These are phyloP conservation scores for Sceloporus tristichus DNA, from an alignment of 2,113 vertebrate genomes.

Conservation along the genomic window DNA sequence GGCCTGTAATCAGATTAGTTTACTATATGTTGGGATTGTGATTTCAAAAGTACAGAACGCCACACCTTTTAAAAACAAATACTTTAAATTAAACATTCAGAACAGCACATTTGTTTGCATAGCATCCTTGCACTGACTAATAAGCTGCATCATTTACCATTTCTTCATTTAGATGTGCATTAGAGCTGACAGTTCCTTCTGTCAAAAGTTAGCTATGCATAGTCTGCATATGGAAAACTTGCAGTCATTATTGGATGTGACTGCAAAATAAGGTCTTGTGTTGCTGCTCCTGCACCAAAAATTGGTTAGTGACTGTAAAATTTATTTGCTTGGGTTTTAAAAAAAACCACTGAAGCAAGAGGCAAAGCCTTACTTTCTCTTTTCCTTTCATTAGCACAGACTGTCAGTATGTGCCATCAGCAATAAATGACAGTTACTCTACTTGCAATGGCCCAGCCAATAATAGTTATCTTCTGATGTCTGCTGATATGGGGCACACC, in stretches of 20 bases:
- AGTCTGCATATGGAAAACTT: not conserved
- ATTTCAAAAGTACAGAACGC: conserved; percentile 23
- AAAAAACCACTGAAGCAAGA: conserved; percentile 43
- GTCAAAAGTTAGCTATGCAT: not conserved
- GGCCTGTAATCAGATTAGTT: not conserved
- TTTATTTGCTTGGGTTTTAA: not conserved
- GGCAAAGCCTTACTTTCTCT: conserved; percentile 26
- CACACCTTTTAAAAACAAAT: not conserved
- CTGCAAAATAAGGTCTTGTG: conserved; percentile 1
- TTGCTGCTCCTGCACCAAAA: conserved; percentile 38
- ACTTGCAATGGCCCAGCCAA: conserved; percentile 85
- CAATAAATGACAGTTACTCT: conserved; percentile 72
- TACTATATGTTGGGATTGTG: conserved; percentile 31
- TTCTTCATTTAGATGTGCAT: conserved; percentile 3
- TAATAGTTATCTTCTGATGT: conserved; percentile 92
- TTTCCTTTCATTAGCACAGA: conserved; percentile 53
- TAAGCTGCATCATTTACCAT: conserved; percentile 2
- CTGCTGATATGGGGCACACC: conserved; percentile 91
- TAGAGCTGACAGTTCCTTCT: not conserved
- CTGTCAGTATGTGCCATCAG: conserved; percentile 64
- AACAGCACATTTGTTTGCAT: not conserved
- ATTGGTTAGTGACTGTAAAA: not conserved
- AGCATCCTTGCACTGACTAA: not conserved
- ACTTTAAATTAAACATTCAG: conserved; percentile 14
- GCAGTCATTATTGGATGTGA: not conserved